Percentiles rank a stretch among this genome's conserved stretches.
Evolutionary conservation across 1,140 invertebrate species (phyloP).

Genomic region (Patella vulgata): DNA sequence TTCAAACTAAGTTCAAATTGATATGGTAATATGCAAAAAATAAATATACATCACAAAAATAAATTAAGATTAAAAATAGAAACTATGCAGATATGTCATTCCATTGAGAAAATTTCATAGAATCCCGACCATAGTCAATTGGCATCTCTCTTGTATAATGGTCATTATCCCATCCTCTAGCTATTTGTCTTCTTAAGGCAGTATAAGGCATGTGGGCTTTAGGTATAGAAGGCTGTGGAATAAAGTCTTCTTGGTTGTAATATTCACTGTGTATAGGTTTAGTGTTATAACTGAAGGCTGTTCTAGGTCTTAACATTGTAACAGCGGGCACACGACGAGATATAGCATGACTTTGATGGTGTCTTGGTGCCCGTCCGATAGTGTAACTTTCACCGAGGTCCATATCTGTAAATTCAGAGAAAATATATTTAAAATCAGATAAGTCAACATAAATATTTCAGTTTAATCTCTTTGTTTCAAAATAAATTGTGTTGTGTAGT

Average conservation of each 20-base stretch:
- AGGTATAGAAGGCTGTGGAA: slow-evolving; percentile 54
- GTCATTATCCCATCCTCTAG: slow-evolving; percentile 52
- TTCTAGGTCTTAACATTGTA: slow-evolving; percentile 49
- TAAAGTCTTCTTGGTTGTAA: slow-evolving; percentile 49
- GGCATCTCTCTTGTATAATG: slow-evolving; percentile 58
- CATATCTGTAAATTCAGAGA: no score
- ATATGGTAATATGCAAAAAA: no score
- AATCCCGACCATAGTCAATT: slow-evolving; percentile 52
- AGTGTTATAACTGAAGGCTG: slow-evolving; percentile 43
- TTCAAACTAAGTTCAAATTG: no score
- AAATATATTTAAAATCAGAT: no score
- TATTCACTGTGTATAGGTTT: slow-evolving; percentile 50
- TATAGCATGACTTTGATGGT: slow-evolving; percentile 47
- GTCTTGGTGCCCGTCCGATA: no score
- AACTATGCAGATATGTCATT: slow-evolving; percentile 57
- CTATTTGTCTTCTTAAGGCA: slow-evolving; percentile 50
- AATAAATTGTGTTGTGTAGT: no score
- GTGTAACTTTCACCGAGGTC: no score
- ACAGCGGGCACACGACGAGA: slow-evolving; percentile 52
- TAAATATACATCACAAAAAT: no score
- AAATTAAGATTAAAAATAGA: neutral
- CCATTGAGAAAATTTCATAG: slow-evolving; percentile 55
- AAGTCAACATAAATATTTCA: no score
- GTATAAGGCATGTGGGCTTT: slow-evolving; percentile 62
- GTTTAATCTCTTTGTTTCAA: no score